phyloP scores from a whole-genome alignment of 2,113 vertebrate genomes.

The cattle (Bos taurus) region DNA sequence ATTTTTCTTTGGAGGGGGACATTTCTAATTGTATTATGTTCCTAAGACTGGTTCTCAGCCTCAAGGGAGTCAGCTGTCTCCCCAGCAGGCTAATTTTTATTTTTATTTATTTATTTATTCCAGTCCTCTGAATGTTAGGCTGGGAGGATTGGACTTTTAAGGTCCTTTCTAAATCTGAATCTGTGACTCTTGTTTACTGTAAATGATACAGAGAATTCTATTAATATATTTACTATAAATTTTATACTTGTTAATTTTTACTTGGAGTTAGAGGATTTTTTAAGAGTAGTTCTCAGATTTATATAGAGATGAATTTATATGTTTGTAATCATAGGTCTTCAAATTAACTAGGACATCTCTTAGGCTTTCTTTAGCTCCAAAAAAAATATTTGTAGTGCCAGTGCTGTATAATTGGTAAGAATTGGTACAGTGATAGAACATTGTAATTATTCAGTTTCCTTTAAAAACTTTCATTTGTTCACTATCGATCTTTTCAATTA shows the following conservation, averaged over 20 bases:
- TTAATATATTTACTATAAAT: slow-evolving; percentile 21
- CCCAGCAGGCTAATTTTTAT: not conserved
- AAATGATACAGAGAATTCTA: slow-evolving; percentile 15
- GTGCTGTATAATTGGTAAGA: not conserved
- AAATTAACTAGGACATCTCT: slow-evolving; percentile 8
- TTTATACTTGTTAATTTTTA: slow-evolving; percentile 9
- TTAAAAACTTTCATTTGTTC: slow-evolving; percentile 10
- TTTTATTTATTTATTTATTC: not conserved
- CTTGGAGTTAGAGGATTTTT: not conserved
- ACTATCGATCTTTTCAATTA: slow-evolving; percentile 1
- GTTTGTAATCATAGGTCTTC: slow-evolving; percentile 4
- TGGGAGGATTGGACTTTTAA: not conserved
- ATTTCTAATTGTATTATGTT: not conserved
- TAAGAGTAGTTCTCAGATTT: slow-evolving; percentile 35
- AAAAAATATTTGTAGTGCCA: not conserved
- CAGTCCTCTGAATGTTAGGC: not conserved
- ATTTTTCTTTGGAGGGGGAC: not conserved
- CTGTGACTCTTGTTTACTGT: not conserved
- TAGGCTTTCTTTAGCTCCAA: not conserved
- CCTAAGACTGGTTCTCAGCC: not conserved
- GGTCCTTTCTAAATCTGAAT: slow-evolving; percentile 18
- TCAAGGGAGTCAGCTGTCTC: not conserved
- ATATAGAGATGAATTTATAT: slow-evolving; percentile 9
- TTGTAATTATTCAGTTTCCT: not conserved
- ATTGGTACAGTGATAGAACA: not conserved